Base-by-base conservation (phyloP, 2,888 invertebrate genomes). In the Timema podura region DNA sequence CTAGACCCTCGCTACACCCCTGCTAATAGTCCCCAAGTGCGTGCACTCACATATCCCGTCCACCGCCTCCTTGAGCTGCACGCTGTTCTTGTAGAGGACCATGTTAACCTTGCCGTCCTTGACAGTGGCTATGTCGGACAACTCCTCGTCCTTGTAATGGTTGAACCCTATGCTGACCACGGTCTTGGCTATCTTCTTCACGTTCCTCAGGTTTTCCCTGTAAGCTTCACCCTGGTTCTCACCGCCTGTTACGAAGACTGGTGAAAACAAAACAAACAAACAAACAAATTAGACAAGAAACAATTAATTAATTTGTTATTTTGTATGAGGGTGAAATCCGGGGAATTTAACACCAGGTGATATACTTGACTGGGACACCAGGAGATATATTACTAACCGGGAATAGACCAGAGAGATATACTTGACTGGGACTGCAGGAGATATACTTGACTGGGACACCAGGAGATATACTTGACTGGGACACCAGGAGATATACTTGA, bases 81-180 rank as follows among this genome's bases (percentile, higher is more conserved):
- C 51, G 51, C 11, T 49, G 51, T 49, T 49, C 51, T 49, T 49
- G 51, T 49, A 49, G 51, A 10, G 11, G 51, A 49, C 11, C 51
- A 49, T 49, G 51, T 49, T 49, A 2, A 49, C 51, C 51, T 49
- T 10, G 51, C 51, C 51, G n/a, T 49, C 51, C 51, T 10, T 49
- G 11, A 64, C 64, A 3, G 64, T 30, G 11, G 64, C 64, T 11
- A 64, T 64, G 16, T 64, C 64, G 13, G 64, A 64, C 64, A 64
- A 15, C 64, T 64, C 30, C 64, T 64, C 64, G 64, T 64, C 64
- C 13, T 10, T 64, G 64, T 13, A 64, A 13, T 30, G 16, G 64
- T 64, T 64, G 64, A 64, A 16, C 11, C 51, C 51, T 13, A 49
- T 2, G 51, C 51, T 49, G 51, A 49, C 10, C 10, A 49, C 51